These are phyloP conservation scores for Drosophila picticornis DNA, from an alignment of 2,888 invertebrate species.

Conservation along the genomic window DNA sequence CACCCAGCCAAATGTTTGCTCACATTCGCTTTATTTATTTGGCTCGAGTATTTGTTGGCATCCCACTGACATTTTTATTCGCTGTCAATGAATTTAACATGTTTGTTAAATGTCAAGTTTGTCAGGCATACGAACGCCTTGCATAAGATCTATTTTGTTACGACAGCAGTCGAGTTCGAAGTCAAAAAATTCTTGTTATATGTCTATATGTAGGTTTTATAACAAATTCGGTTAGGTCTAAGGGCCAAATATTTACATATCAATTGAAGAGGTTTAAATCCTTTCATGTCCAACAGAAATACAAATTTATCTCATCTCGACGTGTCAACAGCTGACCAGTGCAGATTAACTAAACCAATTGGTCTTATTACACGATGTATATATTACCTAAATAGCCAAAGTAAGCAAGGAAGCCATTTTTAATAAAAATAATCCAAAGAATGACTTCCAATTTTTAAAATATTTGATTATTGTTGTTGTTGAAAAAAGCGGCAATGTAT, in stretches of 20 bases:
- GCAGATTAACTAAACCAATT: background rate
- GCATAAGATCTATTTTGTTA: constrained; percentile 13
- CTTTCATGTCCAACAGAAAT: background rate
- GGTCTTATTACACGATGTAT: background rate
- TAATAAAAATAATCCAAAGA: background rate
- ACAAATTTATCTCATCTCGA: background rate
- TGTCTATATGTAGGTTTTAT: background rate
- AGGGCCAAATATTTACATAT: constrained; percentile 35
- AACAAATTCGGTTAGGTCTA: constrained; percentile 13
- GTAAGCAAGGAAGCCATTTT: background rate
- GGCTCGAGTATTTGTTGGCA: constrained; percentile 57
- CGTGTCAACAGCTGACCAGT: background rate
- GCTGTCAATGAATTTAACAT: constrained; percentile 83
- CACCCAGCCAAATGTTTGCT: constrained; percentile 73
- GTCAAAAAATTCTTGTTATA: constrained; percentile 8
- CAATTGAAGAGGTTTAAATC: constrained; percentile 28
- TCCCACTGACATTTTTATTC: constrained; percentile 81
- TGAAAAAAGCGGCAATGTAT: background rate
- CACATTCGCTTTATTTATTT: constrained; percentile 66
- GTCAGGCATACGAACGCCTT: constrained; percentile 34
- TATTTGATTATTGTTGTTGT: background rate
- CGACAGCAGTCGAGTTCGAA: constrained; percentile 9
- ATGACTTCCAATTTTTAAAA: background rate
- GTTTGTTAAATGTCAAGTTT: constrained; percentile 56
- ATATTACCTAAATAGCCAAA: background rate